Base-by-base conservation (phyloP, 1,140 invertebrate species). In the Pemphigus obesinymphae region DNA sequence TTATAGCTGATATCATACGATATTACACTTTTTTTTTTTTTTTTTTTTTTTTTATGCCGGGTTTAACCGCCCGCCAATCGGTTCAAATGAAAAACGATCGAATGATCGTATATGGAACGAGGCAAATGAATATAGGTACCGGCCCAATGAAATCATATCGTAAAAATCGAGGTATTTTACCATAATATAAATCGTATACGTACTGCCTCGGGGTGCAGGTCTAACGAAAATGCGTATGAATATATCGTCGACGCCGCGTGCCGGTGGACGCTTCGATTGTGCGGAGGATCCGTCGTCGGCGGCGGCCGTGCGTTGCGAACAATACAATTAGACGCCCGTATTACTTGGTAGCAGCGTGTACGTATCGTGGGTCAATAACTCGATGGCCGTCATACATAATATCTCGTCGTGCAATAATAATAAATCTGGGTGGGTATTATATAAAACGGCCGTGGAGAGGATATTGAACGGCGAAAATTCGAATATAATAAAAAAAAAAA, bases 321-420 rank as follows among this genome's bases (percentile, higher is more conserved):
- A n/a, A 68, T 68, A 26, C 17, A 23, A 34, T 0, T 34, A 66
- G 10, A 34, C 31, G 10, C 48, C 48, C 17, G 48, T 50, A 50
- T 50, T 50, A 20, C 20, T 50, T 50, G 1, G 17, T 50, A 50
- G 23, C 34, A 40, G 63, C 31, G 29, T 37, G n/a, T 26, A 26
- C 23, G 63, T 68, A n/a, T n/a, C 23, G 63, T 73, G 26, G 70
- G 70, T 73, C 43, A 50, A 50, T 73, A 73, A 73, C 17, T 31
- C 26, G 70, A 50, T 29, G 45, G 17, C 70, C 17, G 70, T 15
- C 43, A 50, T n/a, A 26, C 29, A 13, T n/a, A 26, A 26, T 45
- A 43, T 45, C 31, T 10, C 15, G 8, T 45, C 10, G 26, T 11
- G 11, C 26, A 70, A 26, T 70, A 40, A 37, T 23, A 23, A 26